Evolutionary conservation across 2,888 invertebrate genomes (phyloP), one percentile per base, ranked within the genome.

Genomic region (Pterostichus niger): DNA sequence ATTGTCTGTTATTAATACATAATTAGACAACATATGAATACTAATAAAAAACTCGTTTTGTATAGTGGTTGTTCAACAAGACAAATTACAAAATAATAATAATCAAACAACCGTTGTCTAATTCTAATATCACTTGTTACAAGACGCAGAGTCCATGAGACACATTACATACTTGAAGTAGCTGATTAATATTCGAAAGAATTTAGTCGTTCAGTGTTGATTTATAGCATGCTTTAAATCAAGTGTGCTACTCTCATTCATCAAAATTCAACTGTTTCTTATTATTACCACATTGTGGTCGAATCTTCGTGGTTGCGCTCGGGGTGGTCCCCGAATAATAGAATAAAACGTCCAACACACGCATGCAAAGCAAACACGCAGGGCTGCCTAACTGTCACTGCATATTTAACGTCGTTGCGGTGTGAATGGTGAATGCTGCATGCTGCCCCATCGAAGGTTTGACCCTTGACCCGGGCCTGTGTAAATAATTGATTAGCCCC

Each of bases 401-500:
- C 81, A 81, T 81, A 81, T 81, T 81, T 81, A 81, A 81, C 81
- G 68, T 81, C 81, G 68, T 81, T 52, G 68, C 68, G 68, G 68
- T 81, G 81, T 79, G 79, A 64, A 79, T 79, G 64, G 44, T 52
- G 15, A 11, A 17, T 40, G 17, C 44, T 73, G 10, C 24, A 17
- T 40, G 17, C 44, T 73, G 10, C 49, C 31, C 54, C 31, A 33
- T 11, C 76, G 54, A 52, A 76, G 15, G 49, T 76, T 33, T 64
- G 79, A 52, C 75, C 75, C 79, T 49, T 49, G 81, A 64, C 71
- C 71, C 81, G 35, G 40, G 24, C 71, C 56, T 81, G 81, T 52
- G 81, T 81, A 81, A 81, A 81, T 81, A 81, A 81, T 81, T 81
- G 73, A 81, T 81, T 68, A 81, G 49, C 56, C 56, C 81, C 71